phyloP scores from a whole-genome alignment of 2,113 vertebrate species.

The Lagopus leucura region DNA sequence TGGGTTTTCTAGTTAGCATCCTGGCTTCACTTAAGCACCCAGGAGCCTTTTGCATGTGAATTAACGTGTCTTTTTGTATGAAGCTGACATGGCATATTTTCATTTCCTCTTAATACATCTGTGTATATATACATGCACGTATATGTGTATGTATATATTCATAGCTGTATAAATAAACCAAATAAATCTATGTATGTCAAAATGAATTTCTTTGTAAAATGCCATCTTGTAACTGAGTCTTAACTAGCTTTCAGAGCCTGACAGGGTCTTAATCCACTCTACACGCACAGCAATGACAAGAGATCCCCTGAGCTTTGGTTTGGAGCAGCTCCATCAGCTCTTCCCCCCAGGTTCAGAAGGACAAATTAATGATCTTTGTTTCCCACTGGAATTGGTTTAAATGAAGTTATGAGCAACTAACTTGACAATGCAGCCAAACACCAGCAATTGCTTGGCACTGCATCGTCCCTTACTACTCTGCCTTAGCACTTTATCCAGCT shows the following conservation, averaged over 20 bases:
- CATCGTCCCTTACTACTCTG: background rate
- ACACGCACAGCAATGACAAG: background rate
- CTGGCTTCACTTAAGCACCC: background rate
- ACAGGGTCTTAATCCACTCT: background rate
- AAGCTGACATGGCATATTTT: background rate
- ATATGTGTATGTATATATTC: background rate
- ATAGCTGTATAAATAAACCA: background rate
- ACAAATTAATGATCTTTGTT: background rate
- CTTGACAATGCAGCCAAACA: accelerated
- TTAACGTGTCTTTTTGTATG: background rate
- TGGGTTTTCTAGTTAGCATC: background rate
- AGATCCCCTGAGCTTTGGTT: background rate
- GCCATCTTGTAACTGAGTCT: accelerated
- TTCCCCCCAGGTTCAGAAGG: background rate
- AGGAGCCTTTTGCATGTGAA: background rate
- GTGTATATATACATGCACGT: accelerated
- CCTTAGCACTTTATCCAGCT: accelerated
- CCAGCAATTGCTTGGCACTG: accelerated
- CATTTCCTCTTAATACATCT: background rate
- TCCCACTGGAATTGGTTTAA: background rate
- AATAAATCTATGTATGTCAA: background rate
- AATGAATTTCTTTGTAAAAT: background rate
- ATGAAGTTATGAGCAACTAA: background rate
- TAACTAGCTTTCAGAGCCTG: background rate
- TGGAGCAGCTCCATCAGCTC: accelerated